phyloP scores from a whole-genome alignment of 1,140 invertebrate genomes.

The Mylabris phalerata region DNA sequence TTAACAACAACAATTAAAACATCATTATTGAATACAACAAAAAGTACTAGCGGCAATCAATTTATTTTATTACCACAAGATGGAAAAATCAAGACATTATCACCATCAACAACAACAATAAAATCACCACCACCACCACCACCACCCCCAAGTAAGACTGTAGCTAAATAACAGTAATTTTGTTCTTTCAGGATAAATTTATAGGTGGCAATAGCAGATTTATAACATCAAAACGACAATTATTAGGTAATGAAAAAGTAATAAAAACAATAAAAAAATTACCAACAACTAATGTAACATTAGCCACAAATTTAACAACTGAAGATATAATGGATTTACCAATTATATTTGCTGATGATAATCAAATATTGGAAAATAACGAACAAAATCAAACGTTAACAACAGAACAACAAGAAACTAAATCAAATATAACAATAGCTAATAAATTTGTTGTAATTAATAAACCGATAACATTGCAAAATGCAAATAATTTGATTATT shows the following conservation, averaged over 20 bases:
- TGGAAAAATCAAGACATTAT: slow-evolving; percentile 31
- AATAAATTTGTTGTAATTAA: slow-evolving; percentile 37
- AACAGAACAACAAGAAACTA: slow-evolving; percentile 24
- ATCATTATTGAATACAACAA: too few species aligned
- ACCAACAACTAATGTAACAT: slow-evolving; percentile 18
- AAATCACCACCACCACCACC: not conserved
- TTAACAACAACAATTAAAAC: too few species aligned
- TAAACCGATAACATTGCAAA: slow-evolving; percentile 24
- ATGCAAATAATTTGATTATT: slow-evolving; percentile 30
- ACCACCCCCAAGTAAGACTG: not conserved
- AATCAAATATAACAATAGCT: slow-evolving; percentile 15
- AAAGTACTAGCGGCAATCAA: too few species aligned
- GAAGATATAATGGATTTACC: slow-evolving; percentile 59
- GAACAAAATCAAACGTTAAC: not conserved
- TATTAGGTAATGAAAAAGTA: slow-evolving; percentile 20
- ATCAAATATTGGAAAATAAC: slow-evolving; percentile 41
- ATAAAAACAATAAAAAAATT: slow-evolving; percentile 22
- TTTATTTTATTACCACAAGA: slow-evolving; percentile 33
- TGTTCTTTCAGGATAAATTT: slow-evolving; percentile 1
- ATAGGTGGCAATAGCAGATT: slow-evolving; percentile 17
- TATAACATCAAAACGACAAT: slow-evolving; percentile 34
- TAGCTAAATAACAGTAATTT: slow-evolving; percentile 1
- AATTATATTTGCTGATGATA: slow-evolving; percentile 60
- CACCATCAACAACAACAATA: not conserved
- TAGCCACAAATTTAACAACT: slow-evolving; percentile 47